phyloP scores from a whole-genome alignment of 2,797 vertebrate species.

The Parambassis ranga region DNA sequence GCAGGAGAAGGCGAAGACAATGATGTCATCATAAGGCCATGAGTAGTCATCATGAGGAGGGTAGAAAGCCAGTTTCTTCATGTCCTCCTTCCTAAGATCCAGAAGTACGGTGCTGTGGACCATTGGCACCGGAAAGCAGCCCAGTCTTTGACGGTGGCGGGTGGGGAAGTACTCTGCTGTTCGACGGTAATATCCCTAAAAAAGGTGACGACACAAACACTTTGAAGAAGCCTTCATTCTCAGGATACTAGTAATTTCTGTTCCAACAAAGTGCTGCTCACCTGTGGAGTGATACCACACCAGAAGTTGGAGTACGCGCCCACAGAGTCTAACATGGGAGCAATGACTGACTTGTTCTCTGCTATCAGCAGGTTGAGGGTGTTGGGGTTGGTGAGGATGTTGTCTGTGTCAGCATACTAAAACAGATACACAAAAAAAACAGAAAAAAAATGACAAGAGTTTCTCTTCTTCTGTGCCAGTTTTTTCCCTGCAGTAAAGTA shows the following conservation, averaged over 20 bases:
- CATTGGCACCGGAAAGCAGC: conserved; percentile 94
- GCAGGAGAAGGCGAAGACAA: conserved; percentile 93
- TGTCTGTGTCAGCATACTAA: conserved; percentile 92
- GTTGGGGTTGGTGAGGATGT: conserved; percentile 91
- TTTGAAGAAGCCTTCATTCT: too few species aligned
- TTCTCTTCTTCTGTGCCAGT: too few species aligned
- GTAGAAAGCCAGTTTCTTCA: conserved; percentile 85
- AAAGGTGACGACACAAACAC: neutral
- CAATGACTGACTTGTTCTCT: conserved; percentile 88
- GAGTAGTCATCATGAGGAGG: conserved; percentile 91
- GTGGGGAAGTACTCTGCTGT: conserved; percentile 96
- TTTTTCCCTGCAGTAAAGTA: neutral
- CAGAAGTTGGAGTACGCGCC: conserved; percentile 98
- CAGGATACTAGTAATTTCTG: too few species aligned
- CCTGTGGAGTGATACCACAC: conserved; percentile 98
- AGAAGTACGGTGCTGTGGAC: conserved; percentile 92
- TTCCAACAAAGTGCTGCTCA: conserved; percentile 52
- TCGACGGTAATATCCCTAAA: conserved; percentile 93
- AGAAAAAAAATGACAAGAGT: too few species aligned
- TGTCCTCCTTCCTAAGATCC: conserved; percentile 85
- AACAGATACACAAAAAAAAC: neutral
- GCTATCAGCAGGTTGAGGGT: conserved; percentile 86
- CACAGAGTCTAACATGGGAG: conserved; percentile 95
- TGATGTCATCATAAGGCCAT: conserved; percentile 97
- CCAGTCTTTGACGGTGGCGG: conserved; percentile 86